Evolutionary conservation across 2,888 invertebrate species (phyloP).

Genomic region (Itoplectis maculator): DNA sequence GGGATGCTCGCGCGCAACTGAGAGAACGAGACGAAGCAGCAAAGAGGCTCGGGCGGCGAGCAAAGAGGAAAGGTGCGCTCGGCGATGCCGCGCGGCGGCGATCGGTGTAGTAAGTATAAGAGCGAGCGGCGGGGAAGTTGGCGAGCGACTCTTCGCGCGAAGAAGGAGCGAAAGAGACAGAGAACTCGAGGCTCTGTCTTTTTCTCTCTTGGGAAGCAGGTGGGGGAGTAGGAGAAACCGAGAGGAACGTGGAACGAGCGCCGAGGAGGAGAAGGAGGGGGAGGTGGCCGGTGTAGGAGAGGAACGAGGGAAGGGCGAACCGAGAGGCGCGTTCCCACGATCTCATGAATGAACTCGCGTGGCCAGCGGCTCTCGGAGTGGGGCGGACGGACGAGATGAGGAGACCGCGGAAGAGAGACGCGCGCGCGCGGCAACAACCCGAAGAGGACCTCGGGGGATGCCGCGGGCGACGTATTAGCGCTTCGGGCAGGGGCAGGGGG

Average conservation of each 20-base stretch:
- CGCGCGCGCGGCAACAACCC: background rate
- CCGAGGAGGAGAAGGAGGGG: slow-evolving; percentile 31
- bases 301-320: slow-evolving; percentile 77
- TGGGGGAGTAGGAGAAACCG: slow-evolving; percentile 53
- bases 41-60: slow-evolving; percentile 25
- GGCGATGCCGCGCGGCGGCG: no score
- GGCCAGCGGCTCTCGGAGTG: slow-evolving; percentile 75
- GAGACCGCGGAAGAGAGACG: slow-evolving; percentile 39
- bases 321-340: slow-evolving; percentile 83
- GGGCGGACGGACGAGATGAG: slow-evolving; percentile 72
- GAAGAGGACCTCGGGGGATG: slow-evolving; percentile 43
- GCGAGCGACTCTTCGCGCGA: slow-evolving; percentile 64
- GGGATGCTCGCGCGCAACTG: slow-evolving; percentile 20
- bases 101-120: background rate
- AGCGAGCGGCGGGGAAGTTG: slow-evolving; percentile 63
- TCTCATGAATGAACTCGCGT: slow-evolving; percentile 85
- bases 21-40: slow-evolving; percentile 55
- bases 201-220: slow-evolving; percentile 5
- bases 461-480: slow-evolving; percentile 31
- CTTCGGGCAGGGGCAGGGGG: background rate
- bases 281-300: slow-evolving; percentile 60
- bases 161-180: slow-evolving; percentile 49
- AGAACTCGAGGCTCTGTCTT: slow-evolving; percentile 37
- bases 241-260: slow-evolving; percentile 26
- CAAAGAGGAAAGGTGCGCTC: slow-evolving; percentile 54